Base-by-base conservation (phyloP, 1,140 invertebrate species). In the Meteorus sp. region DNA sequence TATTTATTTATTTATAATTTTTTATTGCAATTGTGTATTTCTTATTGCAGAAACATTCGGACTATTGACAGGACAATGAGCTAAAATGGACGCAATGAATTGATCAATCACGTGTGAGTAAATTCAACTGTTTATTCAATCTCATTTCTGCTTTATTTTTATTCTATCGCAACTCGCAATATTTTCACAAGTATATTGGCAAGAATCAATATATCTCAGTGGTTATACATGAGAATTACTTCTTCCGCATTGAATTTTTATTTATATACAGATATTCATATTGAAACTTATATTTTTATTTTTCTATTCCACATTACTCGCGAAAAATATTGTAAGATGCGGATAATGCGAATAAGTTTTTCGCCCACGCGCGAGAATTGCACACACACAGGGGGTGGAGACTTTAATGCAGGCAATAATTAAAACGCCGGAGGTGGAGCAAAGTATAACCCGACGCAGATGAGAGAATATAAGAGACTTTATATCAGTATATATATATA, bases 371-470 rank as follows among this genome's bases (percentile, higher is more conserved):
- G 29, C 27, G 8, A 54, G 11, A 29, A 13, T 13, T 23, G 17
- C 9, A 29, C 3, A 20, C 3, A 13, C 13, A 43, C 6, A 3
- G 27, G 17, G 43, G 45, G 56, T 39, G 56, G 56, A 39, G 45
- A 39, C 37, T 50, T 25, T 39, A 47, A 44, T 27, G 23, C 20
- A 58, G 20, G 56, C 23, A 41, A 51, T 58, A 58, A 58, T 58
- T 58, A 58, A 58, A 58, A 51, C 56, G 56, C 53, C 35, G 33
- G 56, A 58, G 56, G 47, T 50, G 35, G 33, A 51, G 35, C 4
- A 48, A 50, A 43, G 35, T n/a, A n/a, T n/a, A n/a, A n/a, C n/a
- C n/a, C n/a, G n/a, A n/a, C n/a, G n/a, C n/a, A n/a, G n/a, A n/a
- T n/a, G n/a, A n/a, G n/a, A n/a, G n/a, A n/a, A n/a, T n/a, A n/a